Percentiles rank a stretch among this genome's conserved stretches.
Conservation (phyloP, 2,113 vertebrate species). For the Podocnemis expansa region DNA sequence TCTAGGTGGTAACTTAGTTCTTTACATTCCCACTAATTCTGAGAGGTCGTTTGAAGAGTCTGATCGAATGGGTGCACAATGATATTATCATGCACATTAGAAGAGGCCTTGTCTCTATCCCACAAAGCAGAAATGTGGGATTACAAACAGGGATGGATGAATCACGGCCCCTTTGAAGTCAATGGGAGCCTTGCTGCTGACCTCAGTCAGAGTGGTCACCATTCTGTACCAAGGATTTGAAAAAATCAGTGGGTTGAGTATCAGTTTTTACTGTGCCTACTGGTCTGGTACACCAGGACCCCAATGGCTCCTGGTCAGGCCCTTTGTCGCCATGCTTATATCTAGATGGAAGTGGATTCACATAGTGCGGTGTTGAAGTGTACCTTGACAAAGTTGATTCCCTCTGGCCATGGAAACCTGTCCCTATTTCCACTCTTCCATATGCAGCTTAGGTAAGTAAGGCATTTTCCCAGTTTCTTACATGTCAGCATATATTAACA, state of each 20-base stretch:
- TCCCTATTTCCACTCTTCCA: conserved; percentile 16
- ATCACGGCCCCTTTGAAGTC: conserved; percentile 42
- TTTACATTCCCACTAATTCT: conserved; percentile 20
- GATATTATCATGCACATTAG: neutral
- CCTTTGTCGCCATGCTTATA: neutral
- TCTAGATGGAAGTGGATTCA: neutral
- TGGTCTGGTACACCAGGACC: neutral
- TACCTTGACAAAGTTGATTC: neutral
- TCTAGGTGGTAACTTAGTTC: conserved; percentile 16
- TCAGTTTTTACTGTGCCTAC: neutral
- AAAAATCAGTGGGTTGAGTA: neutral
- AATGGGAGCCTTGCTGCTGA: conserved; percentile 24
- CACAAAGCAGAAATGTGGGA: neutral
- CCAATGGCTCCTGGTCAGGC: neutral
- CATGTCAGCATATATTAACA: neutral
- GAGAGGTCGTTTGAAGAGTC: conserved; percentile 6
- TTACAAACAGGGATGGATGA: neutral
- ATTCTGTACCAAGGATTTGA: neutral
- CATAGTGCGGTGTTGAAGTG: neutral
- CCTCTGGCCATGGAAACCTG: neutral
- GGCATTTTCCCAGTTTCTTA: conserved; percentile 30
- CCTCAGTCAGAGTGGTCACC: conserved; percentile 5
- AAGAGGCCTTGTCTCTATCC: neutral
- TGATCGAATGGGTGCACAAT: neutral
- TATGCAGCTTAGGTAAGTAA: conserved; percentile 2